Base-by-base conservation (phyloP, 1,140 invertebrate genomes). In the Eufriesea mexicana region DNA sequence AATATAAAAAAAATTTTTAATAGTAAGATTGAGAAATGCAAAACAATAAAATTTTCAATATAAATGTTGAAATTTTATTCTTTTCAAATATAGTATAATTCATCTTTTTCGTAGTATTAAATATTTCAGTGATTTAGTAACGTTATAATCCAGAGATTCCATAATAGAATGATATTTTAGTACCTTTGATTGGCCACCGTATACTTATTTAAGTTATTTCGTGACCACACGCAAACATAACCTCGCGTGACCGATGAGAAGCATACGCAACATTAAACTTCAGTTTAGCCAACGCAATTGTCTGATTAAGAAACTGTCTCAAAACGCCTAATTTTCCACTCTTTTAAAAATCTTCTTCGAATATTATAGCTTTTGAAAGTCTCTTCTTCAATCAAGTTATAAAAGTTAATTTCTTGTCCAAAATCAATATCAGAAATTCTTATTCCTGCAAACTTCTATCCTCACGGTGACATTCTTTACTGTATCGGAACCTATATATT, bases 401-500 rank as follows among this genome's bases (percentile, higher is more conserved):
- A 23, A 35, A n/a, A 35, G 20, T 23, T 35, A n/a, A 42, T 5
- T 0, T 67, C 47, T 5, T 28, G 9, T 2, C 6, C 23, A 20
- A 66, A 42, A 42, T 25, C 68, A 5, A 6, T 71, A 8, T 16
- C 28, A 28, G 49, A 54, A 20, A 67, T 67, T 67, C 12, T 45
- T 67, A 67, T 67, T 67, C 42, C 12, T 16, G 70, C 49, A 51
- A 42, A 28, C 25, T 42, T 57, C 45, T 20, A 73, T n/a, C 23
- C 28, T 73, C 51, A 73, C 54, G n/a, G 8, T 73, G 71, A 73
- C 57, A 20, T 57, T 28, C 55, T n/a, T 16, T 23, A 20, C 28
- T 23, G 49, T 42, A 55, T 10, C 28, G 70, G 70, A 23, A 71
- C 20, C 55, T 25, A 23, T 72, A 55, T 55, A 72, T 72, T 72